These are phyloP conservation scores for Patella pellucida DNA, from an alignment of 2,888 invertebrate species.

Conservation along the genomic window DNA sequence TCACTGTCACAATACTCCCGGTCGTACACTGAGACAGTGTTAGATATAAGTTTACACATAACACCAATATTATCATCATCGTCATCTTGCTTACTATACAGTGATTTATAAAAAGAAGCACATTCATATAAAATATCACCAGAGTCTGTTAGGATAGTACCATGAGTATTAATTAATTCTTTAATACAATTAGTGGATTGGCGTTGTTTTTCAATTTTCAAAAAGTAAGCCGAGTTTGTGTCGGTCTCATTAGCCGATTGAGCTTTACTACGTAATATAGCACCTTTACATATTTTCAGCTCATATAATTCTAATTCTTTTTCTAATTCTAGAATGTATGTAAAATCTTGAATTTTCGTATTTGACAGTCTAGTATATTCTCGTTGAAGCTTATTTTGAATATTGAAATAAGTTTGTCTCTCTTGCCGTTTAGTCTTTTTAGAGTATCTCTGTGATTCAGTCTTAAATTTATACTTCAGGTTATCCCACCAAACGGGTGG, in stretches of 20 bases:
- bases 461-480: conserved; percentile 27
- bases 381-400: conserved; percentile 18
- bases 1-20: not conserved
- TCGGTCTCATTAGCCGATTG: not conserved
- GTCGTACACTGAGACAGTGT: not conserved
- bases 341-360: not conserved
- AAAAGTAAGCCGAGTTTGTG: not conserved
- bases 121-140: not conserved
- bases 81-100: not conserved
- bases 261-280: not conserved
- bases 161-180: not conserved
- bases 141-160: not conserved
- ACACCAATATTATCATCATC: not conserved
- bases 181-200: not conserved
- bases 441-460: conserved; percentile 7
- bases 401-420: conserved; percentile 13
- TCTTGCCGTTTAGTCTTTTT: conserved; percentile 9
- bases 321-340: not conserved
- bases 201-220: not conserved
- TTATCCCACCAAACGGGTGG: conserved; percentile 29
- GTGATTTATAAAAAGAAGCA: not conserved
- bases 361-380: not conserved
- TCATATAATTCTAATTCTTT: not conserved
- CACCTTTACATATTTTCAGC: not conserved
- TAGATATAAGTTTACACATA: not conserved